Conservation (phyloP, 1,140 invertebrate species). For the Bombus affinis region DNA sequence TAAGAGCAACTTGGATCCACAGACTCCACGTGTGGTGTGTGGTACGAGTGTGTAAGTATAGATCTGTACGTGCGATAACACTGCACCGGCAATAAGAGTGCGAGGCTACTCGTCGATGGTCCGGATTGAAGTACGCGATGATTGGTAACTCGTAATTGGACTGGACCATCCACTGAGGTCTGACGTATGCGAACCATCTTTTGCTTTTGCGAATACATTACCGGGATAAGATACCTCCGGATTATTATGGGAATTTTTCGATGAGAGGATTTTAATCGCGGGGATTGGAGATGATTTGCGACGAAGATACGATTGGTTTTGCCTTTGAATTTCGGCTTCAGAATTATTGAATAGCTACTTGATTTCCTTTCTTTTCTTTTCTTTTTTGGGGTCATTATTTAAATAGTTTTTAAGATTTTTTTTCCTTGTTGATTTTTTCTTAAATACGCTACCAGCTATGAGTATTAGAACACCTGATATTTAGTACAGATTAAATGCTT, state of each 20-base stretch:
- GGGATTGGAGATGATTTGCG: too few relatives aligned
- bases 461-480: too few relatives aligned
- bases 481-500: too few relatives aligned
- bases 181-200: neutral
- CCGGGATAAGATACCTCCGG: neutral
- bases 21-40: neutral
- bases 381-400: too few relatives aligned
- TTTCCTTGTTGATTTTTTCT: too few relatives aligned
- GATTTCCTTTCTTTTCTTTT: neutral
- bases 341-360: neutral
- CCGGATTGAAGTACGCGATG: neutral
- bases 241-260: neutral
- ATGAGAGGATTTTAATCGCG: neutral
- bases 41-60: neutral
- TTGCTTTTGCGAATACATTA: neutral
- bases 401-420: too few relatives aligned
- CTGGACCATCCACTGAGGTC: neutral
- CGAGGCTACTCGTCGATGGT: neutral
- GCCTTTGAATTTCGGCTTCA: neutral
- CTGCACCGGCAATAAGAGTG: neutral
- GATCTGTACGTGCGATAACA: constrained; percentile 45
- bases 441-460: too few relatives aligned
- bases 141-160: constrained; percentile 47
- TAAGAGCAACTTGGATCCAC: constrained; percentile 21
- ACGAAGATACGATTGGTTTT: too few relatives aligned